A percentile compares a stretch with the other conserved stretches of the same genome.
phyloP scores from a whole-genome alignment of 2,797 vertebrate genomes.

The Acrossocheilus wenchowensis region DNA sequence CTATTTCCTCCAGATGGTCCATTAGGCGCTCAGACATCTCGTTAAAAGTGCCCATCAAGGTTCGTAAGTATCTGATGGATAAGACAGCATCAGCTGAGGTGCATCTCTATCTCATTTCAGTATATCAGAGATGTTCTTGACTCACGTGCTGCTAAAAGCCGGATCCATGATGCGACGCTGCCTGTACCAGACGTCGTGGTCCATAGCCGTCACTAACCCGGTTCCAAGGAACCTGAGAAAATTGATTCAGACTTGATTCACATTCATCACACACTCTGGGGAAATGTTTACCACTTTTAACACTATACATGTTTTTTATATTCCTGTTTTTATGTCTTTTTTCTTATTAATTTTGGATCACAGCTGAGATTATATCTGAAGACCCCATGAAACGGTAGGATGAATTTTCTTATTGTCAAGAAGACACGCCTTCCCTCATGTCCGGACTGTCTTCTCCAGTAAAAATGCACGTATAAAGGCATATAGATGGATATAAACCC shows the following conservation, averaged over 20 bases:
- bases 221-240: slow-evolving; percentile 84
- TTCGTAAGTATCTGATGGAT: slow-evolving; percentile 81
- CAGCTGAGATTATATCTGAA: background rate
- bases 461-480: background rate
- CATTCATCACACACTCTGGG: no score
- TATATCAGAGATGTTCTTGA: background rate
- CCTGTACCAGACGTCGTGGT: slow-evolving; percentile 87
- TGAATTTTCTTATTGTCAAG: background rate
- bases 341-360: background rate
- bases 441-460: background rate
- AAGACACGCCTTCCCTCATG: background rate
- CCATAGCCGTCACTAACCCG: slow-evolving; percentile 78
- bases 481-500: background rate
- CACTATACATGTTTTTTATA: background rate
- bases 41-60: slow-evolving; percentile 86
- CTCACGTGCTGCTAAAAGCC: slow-evolving; percentile 89
- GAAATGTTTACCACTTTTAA: background rate
- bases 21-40: slow-evolving; percentile 88
- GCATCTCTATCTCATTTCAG: background rate
- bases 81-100: background rate
- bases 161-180: slow-evolving; percentile 90
- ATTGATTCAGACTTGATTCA: background rate
- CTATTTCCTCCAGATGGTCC: slow-evolving; percentile 79
- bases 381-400: background rate
- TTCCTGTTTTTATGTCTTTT: background rate